These are phyloP conservation scores for Glaucidium brasilianum DNA, from an alignment of 2,113 vertebrate species.

Conservation along the genomic window DNA sequence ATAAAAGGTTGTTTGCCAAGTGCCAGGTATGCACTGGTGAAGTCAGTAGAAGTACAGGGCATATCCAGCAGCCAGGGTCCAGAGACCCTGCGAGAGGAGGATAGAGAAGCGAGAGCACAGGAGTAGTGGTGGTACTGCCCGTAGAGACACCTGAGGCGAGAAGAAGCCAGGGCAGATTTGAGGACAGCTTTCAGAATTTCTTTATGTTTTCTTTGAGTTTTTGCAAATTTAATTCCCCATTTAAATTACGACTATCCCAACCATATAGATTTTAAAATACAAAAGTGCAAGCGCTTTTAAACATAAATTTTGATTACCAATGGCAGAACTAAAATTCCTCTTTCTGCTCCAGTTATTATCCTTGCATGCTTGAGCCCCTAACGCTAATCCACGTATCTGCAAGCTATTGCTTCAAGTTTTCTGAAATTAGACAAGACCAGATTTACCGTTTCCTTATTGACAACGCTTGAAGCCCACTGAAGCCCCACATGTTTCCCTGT, in stretches of 20 bases:
- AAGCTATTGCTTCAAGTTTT: background rate
- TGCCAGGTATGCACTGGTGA: background rate
- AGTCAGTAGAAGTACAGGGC: background rate
- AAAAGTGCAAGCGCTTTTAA: background rate
- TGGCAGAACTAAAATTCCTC: background rate
- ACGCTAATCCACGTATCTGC: background rate
- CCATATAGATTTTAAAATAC: background rate
- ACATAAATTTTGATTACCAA: background rate
- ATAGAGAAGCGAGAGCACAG: background rate
- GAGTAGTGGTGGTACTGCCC: background rate
- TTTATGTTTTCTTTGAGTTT: background rate
- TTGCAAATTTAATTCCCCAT: background rate
- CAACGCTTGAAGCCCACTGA: background rate
- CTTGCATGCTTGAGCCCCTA: background rate
- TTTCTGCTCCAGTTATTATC: background rate
- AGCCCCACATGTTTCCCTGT: background rate
- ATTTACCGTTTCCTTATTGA: background rate
- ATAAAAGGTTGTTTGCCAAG: background rate
- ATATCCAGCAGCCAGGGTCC: background rate
- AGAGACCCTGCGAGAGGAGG: too few relatives aligned
- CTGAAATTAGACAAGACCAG: background rate
- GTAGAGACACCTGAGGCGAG: background rate
- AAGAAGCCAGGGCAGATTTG: background rate
- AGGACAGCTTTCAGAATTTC: background rate
- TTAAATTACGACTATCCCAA: background rate